Conservation (phyloP, 2,113 vertebrate genomes). For the Genyomyrus donnyi region DNA sequence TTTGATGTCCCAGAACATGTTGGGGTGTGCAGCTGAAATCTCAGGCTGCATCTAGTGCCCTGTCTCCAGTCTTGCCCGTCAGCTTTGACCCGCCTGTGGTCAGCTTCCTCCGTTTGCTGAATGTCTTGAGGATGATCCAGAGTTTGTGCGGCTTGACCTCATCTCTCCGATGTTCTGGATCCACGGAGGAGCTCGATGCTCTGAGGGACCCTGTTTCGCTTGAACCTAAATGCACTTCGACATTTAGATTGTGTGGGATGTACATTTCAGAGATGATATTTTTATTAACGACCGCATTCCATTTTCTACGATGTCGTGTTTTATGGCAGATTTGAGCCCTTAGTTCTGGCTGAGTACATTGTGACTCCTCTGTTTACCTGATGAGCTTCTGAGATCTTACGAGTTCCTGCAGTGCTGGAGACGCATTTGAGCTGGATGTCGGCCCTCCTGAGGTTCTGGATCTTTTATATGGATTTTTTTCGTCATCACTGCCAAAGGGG, state of each 20-base stretch:
- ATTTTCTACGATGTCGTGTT: slow-evolving; percentile 53
- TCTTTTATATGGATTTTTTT: not conserved
- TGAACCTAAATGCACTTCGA: slow-evolving; percentile 68
- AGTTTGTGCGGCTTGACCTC: not conserved
- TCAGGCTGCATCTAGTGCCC: not conserved
- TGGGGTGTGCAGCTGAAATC: not conserved
- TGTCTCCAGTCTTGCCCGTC: not conserved
- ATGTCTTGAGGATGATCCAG: slow-evolving; percentile 45
- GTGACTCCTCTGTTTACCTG: not conserved
- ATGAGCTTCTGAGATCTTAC: not conserved
- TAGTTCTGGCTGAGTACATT: not conserved
- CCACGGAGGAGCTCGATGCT: slow-evolving; percentile 50
- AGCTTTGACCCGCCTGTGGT: not conserved
- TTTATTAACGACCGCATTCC: slow-evolving; percentile 56
- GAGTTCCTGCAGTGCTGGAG: not conserved
- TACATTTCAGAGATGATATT: slow-evolving; percentile 34
- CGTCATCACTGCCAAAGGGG: not conserved
- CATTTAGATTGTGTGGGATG: slow-evolving; percentile 60
- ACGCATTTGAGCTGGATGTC: not conserved
- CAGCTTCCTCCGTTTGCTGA: slow-evolving; percentile 33
- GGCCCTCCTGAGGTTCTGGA: not conserved
- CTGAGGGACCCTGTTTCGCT: slow-evolving; percentile 25
- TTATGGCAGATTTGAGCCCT: slow-evolving; percentile 37
- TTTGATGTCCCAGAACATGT: slow-evolving; percentile 24
- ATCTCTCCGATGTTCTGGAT: slow-evolving; percentile 44